Conservation (phyloP, 2,113 vertebrate genomes). For the Ochotona princeps region DNA sequence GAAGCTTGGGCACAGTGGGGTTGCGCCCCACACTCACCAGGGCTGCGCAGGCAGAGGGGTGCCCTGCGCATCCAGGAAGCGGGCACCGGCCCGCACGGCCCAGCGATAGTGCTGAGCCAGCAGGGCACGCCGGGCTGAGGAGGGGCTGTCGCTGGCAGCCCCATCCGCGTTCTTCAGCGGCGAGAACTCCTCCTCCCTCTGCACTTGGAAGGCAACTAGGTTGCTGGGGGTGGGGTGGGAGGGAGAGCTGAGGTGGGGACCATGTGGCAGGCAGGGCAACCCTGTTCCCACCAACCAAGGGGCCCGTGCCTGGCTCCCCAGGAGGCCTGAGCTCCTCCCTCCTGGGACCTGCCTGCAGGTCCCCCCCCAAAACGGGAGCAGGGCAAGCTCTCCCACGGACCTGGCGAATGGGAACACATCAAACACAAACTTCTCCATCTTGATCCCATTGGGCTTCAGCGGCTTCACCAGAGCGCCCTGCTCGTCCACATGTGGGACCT, state of each 20-base stretch:
- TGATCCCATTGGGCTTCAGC: constrained; percentile 93
- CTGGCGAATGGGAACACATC: constrained; percentile 96
- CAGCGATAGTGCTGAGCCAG: constrained; percentile 94
- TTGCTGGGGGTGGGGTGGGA: constrained; percentile 85
- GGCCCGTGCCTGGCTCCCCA: too few relatives aligned
- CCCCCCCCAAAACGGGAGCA: background rate
- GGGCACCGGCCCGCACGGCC: constrained; percentile 89
- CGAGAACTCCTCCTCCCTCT: constrained; percentile 94
- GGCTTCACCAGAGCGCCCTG: constrained; percentile 92
- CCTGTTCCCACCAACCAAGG: background rate
- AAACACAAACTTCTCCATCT: constrained; percentile 99
- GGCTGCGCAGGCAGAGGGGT: constrained; percentile 78
- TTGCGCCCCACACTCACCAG: constrained; percentile 79
- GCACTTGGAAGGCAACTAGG: constrained; percentile 94
- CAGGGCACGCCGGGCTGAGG: constrained; percentile 88
- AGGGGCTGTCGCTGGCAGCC: constrained; percentile 88
- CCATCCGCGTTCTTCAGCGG: constrained; percentile 94
- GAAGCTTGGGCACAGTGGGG: too few relatives aligned
- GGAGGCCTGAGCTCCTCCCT: background rate
- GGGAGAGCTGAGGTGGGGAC: too few relatives aligned
- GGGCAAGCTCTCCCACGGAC: constrained; percentile 83
- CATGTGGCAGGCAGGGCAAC: background rate
- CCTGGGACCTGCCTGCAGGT: background rate
- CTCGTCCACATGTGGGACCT: constrained; percentile 92
- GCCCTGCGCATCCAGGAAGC: constrained; percentile 85